Evolutionary conservation across 2,888 invertebrate species (phyloP), one percentile per base, ranked within the genome.

Genomic region (Papilio gigon): DNA sequence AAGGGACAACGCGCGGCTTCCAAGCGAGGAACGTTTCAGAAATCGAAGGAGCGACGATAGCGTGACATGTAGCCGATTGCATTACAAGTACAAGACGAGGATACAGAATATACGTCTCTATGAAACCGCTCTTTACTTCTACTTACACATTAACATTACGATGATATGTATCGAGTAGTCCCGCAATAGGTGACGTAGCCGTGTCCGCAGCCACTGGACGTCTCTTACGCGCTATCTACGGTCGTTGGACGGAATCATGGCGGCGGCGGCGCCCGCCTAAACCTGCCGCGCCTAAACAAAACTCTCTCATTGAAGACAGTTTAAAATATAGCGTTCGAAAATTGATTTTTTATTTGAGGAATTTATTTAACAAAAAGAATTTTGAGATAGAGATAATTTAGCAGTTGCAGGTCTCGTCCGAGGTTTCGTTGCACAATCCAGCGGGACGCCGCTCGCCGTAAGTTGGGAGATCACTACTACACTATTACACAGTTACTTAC

Each of bases 101-200:
- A 89, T 90, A 92, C 86, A 90, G 89, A 91, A 91, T 92, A 90
- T 89, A 92, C 88, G 90, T 91, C 91, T 91, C 90, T 92, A 91
- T 93, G 93, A 90, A 91, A 91, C 90, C 87, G 89, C 84, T 87
- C 85, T 86, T 87, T 89, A 90, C 82, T 84, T 77, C 90, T 91
- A 91, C 90, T 91, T 92, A 93, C 86, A 90, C 83, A 89, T 90
- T 93, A 93, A 91, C 92, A 93, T 93, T 94, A 94, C 93, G 94
- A 93, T 94, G 94, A 94, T 94, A 94, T 94, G 94, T 94, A 93
- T 93, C 93, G 92, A 93, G 94, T 94, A 94, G 94, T 94, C 93
- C 94, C 94, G 93, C 93, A 92, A 85, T 87, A 89, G 86, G 90
- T 89, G 89, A 89, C 89, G 92, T 88, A 92, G 91, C 90, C 89